A percentile compares a stretch with the other conserved stretches of the same genome.
Conservation (phyloP, 2,888 invertebrate genomes). For the Drosophila greeni region DNA sequence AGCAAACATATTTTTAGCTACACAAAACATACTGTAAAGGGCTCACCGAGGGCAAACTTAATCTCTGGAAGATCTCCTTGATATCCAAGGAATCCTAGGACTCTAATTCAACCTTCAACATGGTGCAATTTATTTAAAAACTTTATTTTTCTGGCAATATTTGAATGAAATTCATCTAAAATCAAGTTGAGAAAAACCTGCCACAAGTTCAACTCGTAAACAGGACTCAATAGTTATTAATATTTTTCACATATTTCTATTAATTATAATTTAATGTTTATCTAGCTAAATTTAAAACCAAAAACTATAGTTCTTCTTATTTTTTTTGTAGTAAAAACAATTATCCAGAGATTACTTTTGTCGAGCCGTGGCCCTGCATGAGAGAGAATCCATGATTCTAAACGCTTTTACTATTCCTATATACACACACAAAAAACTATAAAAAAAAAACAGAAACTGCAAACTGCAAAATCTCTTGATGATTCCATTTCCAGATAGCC, state of each 20-base stretch:
- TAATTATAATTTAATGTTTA: not conserved
- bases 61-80: too few species aligned
- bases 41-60: not conserved
- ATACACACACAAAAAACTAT: slow-evolving; percentile 15
- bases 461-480: not conserved
- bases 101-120: not conserved
- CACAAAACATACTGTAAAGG: slow-evolving; percentile 11
- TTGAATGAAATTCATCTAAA: slow-evolving; percentile 3
- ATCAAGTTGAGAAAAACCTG: not conserved
- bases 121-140: not conserved
- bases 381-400: slow-evolving; percentile 22
- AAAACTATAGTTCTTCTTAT: not conserved
- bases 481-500: not conserved
- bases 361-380: not conserved
- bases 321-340: too few species aligned
- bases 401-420: slow-evolving; percentile 38
- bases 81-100: too few species aligned
- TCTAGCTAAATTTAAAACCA: not conserved
- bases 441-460: slow-evolving; percentile 7
- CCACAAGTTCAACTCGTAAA: not conserved
- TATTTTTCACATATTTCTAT: not conserved
- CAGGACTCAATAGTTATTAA: too few species aligned
- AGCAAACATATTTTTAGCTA: slow-evolving; percentile 30
- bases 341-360: slow-evolving; percentile 3
- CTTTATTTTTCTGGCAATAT: not conserved